Percentiles rank a stretch among this genome's conserved stretches.
These are phyloP conservation scores for Sylvia atricapilla DNA, from an alignment of 2,113 vertebrate species.

Conservation along the genomic window DNA sequence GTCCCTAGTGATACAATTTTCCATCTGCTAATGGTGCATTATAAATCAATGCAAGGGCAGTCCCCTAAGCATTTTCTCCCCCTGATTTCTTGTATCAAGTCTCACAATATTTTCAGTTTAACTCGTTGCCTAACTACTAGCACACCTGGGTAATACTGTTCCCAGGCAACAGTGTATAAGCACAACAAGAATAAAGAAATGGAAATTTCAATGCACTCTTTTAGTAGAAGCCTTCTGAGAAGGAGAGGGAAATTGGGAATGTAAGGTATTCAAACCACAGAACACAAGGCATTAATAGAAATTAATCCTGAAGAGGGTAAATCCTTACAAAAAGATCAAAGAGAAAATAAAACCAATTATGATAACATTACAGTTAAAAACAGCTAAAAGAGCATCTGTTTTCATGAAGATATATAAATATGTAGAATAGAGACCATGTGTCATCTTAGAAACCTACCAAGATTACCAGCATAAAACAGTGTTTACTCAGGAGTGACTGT, in stretches of 20 bases:
- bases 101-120: slow-evolving; percentile 53
- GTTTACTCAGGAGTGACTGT: not conserved
- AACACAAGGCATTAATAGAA: slow-evolving; percentile 13
- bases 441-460: not conserved
- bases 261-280: slow-evolving; percentile 45
- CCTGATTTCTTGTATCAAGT: slow-evolving; percentile 29
- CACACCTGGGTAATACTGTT: slow-evolving; percentile 62
- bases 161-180: slow-evolving; percentile 50
- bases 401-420: not conserved
- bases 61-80: not conserved
- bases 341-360: slow-evolving; percentile 41
- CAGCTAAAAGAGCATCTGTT: not conserved
- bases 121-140: slow-evolving; percentile 66
- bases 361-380: slow-evolving; percentile 11
- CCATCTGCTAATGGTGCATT: not conserved
- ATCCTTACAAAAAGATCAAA: slow-evolving; percentile 33
- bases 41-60: slow-evolving; percentile 21
- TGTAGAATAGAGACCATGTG: not conserved
- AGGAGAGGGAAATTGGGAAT: slow-evolving; percentile 25
- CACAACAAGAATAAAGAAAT: slow-evolving; percentile 63
- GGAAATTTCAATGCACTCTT: slow-evolving; percentile 33
- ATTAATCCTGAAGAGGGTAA: slow-evolving; percentile 2
- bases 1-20: slow-evolving; percentile 15
- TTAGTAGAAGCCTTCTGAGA: slow-evolving; percentile 31
- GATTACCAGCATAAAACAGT: not conserved